Percentiles rank a stretch among this genome's conserved stretches.
Conservation (phyloP, 2,797 vertebrate species). For the Myotis pilosus region DNA sequence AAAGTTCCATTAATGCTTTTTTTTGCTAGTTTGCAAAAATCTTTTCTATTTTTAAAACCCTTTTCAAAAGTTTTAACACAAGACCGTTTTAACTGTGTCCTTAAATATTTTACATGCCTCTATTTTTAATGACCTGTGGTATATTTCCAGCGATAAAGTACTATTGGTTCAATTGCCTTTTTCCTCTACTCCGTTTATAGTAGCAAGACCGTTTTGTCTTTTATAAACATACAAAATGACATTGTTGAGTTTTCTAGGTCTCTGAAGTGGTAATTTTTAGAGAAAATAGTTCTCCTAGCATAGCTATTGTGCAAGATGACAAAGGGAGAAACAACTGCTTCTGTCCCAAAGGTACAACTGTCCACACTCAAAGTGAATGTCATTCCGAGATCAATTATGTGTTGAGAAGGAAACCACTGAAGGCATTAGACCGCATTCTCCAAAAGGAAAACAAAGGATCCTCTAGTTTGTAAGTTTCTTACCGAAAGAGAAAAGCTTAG, state of each 20-base stretch:
- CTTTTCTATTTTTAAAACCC: neutral
- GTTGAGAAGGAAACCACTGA: conserved; percentile 49
- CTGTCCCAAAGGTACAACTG: conserved; percentile 22
- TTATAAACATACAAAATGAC: conserved; percentile 61
- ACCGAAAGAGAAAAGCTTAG: conserved; percentile 46
- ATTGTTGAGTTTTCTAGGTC: conserved; percentile 60
- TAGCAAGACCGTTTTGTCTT: conserved; percentile 51
- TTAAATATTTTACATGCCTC: neutral
- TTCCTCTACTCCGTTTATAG: conserved; percentile 13
- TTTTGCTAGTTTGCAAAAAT: conserved; percentile 14
- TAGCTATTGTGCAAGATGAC: conserved; percentile 49
- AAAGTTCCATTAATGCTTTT: neutral
- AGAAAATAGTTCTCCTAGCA: conserved; percentile 10
- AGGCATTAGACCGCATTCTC: conserved; percentile 22
- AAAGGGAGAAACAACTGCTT: conserved; percentile 38
- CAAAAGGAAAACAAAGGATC: conserved; percentile 25
- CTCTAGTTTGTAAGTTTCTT: conserved; percentile 49
- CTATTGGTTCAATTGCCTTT: conserved; percentile 13
- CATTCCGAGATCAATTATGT: conserved; percentile 32
- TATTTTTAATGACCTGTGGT: conserved; percentile 23
- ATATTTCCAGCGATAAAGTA: conserved; percentile 1
- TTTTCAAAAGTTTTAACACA: neutral
- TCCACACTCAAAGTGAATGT: conserved; percentile 42
- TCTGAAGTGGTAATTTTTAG: conserved; percentile 51
- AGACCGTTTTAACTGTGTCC: neutral